A percentile compares a stretch with the other conserved stretches of the same genome.
These are phyloP conservation scores for Anolis carolinensis DNA, from an alignment of 2,113 vertebrate species.

Conservation along the genomic window DNA sequence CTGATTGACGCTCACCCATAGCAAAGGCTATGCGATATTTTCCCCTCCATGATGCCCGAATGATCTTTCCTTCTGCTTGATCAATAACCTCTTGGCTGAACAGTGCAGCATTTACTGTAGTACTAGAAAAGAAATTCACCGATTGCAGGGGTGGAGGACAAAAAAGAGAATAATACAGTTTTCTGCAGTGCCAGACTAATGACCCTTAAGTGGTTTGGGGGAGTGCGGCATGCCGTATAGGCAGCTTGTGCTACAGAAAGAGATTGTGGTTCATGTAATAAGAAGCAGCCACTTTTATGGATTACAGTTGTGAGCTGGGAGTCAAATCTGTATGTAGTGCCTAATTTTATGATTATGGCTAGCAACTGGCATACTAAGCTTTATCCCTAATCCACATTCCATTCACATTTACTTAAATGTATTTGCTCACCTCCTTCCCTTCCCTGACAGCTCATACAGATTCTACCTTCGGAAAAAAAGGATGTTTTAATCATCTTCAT, in stretches of 20 bases:
- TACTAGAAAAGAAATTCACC: constrained; percentile 65
- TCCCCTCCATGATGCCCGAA: constrained; percentile 68
- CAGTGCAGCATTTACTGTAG: constrained; percentile 60
- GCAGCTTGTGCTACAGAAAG: constrained; percentile 50
- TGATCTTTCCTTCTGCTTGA: constrained; percentile 70
- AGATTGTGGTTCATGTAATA: constrained; percentile 21
- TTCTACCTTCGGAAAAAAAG: constrained; percentile 10
- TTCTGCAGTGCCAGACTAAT: constrained; percentile 70
- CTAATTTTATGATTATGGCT: constrained; percentile 32
- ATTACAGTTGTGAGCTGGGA: constrained; percentile 19
- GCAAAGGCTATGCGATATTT: constrained; percentile 53
- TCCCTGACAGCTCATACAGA: constrained; percentile 6
- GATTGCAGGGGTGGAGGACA: constrained; percentile 38
- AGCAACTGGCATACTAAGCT: not conserved
- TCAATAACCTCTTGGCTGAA: constrained; percentile 73
- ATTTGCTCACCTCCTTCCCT: not conserved
- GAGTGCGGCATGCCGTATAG: constrained; percentile 38
- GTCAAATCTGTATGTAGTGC: not conserved
- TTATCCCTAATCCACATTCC: not conserved
- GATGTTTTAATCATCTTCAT: constrained; percentile 56
- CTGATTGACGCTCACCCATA: constrained; percentile 70
- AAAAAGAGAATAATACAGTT: constrained; percentile 68
- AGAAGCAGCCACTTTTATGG: constrained; percentile 54
- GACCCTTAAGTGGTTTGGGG: constrained; percentile 71
- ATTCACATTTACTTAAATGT: constrained; percentile 5